Evolutionary conservation across 1,140 invertebrate genomes (phyloP).

Genomic region (Eupristina koningsbergeri): DNA sequence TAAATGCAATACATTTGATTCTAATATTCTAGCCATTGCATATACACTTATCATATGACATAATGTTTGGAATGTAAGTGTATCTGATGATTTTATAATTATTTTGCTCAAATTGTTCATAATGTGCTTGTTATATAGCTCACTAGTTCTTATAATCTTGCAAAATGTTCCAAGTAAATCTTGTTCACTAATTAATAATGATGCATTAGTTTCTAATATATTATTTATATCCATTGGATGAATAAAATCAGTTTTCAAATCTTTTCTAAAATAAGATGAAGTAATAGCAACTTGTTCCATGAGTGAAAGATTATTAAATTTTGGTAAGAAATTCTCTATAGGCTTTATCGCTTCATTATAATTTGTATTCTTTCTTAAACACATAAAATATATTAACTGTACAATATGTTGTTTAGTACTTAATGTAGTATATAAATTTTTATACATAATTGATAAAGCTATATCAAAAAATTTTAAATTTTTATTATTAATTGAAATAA

Average conservation of each 20-base stretch:
- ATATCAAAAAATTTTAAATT: not conserved
- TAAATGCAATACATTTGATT: conserved; percentile 32
- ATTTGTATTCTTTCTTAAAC: conserved; percentile 33
- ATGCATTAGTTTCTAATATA: conserved; percentile 36
- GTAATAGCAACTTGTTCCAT: conserved; percentile 52
- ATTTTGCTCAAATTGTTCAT: conserved; percentile 49
- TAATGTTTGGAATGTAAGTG: conserved; percentile 32
- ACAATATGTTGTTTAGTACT: conserved; percentile 41
- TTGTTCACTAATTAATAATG: conserved; percentile 43
- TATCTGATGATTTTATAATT: conserved; percentile 30
- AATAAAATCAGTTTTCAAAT: conserved; percentile 30
- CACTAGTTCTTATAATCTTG: conserved; percentile 50
- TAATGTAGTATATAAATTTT: not conserved
- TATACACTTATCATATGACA: conserved; percentile 52
- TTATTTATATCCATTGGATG: conserved; percentile 46
- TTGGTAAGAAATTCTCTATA: conserved; percentile 44
- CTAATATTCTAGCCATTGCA: conserved; percentile 34
- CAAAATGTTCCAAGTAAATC: conserved; percentile 48
- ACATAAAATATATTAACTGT: conserved; percentile 49
- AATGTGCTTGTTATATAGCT: conserved; percentile 25
- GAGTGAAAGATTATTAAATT: conserved; percentile 47
- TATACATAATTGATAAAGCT: not conserved
- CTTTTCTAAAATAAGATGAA: conserved; percentile 48
- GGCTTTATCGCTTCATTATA: conserved; percentile 22
- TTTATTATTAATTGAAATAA: not conserved